phyloP scores from a whole-genome alignment of 2,888 invertebrate genomes.

The Dasysyrphus tricinctus region DNA sequence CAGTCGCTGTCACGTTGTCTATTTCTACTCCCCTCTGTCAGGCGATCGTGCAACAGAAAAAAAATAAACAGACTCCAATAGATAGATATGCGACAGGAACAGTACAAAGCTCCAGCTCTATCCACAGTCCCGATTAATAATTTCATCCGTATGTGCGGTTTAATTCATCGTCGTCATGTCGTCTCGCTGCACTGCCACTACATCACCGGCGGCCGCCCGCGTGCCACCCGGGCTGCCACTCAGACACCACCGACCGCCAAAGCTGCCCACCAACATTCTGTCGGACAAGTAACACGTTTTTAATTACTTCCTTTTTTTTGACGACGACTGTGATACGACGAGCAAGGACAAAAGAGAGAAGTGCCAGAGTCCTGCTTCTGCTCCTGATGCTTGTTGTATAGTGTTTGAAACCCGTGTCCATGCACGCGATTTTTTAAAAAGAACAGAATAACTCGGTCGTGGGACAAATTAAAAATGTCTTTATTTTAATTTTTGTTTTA shows the following conservation, averaged over 20 bases:
- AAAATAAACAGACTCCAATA: conserved; percentile 41
- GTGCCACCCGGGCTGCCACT: neutral
- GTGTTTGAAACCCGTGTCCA: conserved; percentile 65
- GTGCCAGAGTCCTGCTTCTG: conserved; percentile 28
- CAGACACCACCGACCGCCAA: conserved; percentile 38
- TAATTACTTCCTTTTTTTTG: conserved; percentile 70
- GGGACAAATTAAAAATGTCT: conserved; percentile 74
- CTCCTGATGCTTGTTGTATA: conserved; percentile 50
- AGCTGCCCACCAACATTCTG: conserved; percentile 63
- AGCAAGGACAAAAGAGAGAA: conserved; percentile 11
- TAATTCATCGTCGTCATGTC: conserved; percentile 73
- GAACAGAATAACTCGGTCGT: conserved; percentile 52
- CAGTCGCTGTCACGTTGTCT: conserved; percentile 11
- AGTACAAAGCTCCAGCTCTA: conserved; percentile 35
- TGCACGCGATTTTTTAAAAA: conserved; percentile 60
- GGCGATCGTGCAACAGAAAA: conserved; percentile 16
- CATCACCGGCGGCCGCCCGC: conserved; percentile 21
- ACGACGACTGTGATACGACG: conserved; percentile 15
- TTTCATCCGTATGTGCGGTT: conserved; percentile 73
- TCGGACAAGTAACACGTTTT: conserved; percentile 75
- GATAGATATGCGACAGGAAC: conserved; percentile 64
- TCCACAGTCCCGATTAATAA: conserved; percentile 66
- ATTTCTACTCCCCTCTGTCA: neutral
- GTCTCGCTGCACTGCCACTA: conserved; percentile 54
- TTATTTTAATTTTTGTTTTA: conserved; percentile 70